These are phyloP conservation scores for Nymphalis io DNA, from an alignment of 1,140 invertebrate species.

Conservation along the genomic window DNA sequence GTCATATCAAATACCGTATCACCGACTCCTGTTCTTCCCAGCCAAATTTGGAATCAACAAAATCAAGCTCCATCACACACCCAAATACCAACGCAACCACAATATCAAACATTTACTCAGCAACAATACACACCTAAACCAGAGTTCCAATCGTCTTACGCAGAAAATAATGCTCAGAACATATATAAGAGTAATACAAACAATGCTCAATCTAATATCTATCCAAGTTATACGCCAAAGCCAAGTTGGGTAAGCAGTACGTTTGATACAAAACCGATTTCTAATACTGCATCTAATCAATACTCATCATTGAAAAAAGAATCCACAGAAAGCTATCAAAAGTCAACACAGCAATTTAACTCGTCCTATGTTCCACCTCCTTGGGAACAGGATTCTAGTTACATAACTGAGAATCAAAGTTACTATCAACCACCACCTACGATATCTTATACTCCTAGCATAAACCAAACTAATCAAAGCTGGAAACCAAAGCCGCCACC, in stretches of 20 bases:
- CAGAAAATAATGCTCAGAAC: constrained; percentile 40
- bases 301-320: constrained; percentile 54
- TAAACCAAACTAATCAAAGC: constrained; percentile 37
- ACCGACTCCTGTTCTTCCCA: constrained; percentile 40
- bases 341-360: constrained; percentile 58
- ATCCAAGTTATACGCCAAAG: constrained; percentile 60
- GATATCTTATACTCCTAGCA: constrained; percentile 43
- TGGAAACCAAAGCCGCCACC: constrained; percentile 54
- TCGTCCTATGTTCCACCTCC: constrained; percentile 74
- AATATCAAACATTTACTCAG: constrained; percentile 41
- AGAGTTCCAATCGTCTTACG: constrained; percentile 43
- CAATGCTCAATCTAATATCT: constrained; percentile 50
- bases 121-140: constrained; percentile 42
- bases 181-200: constrained; percentile 41
- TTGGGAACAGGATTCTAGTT: constrained; percentile 71
- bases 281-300: constrained; percentile 49
- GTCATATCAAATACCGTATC: constrained; percentile 53
- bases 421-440: constrained; percentile 56
- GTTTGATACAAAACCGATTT: constrained; percentile 42
- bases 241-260: constrained; percentile 58
- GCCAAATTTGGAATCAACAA: constrained; percentile 35
- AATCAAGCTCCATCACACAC: constrained; percentile 42
- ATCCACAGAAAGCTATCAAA: constrained; percentile 57
- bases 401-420: constrained; percentile 50
- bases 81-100: constrained; percentile 43